phyloP scores from a whole-genome alignment of 2,888 invertebrate genomes.

The Myathropa florea region DNA sequence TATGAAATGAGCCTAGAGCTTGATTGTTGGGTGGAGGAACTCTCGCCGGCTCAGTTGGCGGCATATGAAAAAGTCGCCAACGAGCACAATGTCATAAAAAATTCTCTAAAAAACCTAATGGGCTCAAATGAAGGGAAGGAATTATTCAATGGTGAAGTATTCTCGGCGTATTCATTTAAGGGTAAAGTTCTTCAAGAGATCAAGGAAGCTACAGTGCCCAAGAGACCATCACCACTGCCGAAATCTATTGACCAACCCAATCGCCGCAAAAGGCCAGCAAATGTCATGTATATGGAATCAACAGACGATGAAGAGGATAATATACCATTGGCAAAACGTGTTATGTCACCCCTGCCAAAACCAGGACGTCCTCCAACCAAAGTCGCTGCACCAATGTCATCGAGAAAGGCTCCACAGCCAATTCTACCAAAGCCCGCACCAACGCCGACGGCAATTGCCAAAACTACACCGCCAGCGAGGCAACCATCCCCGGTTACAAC shows the following conservation, averaged over 20 bases:
- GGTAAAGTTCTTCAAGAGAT: slow-evolving; percentile 80
- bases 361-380: slow-evolving; percentile 24
- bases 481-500: slow-evolving; percentile 73
- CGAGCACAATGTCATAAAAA: slow-evolving; percentile 85
- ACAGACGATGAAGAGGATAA: slow-evolving; percentile 81
- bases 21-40: slow-evolving; percentile 88
- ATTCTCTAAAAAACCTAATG: slow-evolving; percentile 82
- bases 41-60: slow-evolving; percentile 85
- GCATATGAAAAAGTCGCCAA: slow-evolving; percentile 85
- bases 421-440: slow-evolving; percentile 12
- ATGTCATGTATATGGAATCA: slow-evolving; percentile 77
- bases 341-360: slow-evolving; percentile 73
- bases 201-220: slow-evolving; percentile 77
- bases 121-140: slow-evolving; percentile 83
- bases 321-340: slow-evolving; percentile 81
- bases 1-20: slow-evolving; percentile 82
- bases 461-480: slow-evolving; percentile 60
- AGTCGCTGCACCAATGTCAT: background rate
- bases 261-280: slow-evolving; percentile 74
- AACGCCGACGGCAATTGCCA: background rate
- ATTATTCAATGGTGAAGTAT: slow-evolving; percentile 85
- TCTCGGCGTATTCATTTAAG: slow-evolving; percentile 85
- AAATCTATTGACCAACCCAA: slow-evolving; percentile 45
- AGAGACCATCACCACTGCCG: slow-evolving; percentile 74
- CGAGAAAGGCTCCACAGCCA: background rate